Base-by-base conservation (phyloP, 2,797 vertebrate genomes). In the Platalea minor region DNA sequence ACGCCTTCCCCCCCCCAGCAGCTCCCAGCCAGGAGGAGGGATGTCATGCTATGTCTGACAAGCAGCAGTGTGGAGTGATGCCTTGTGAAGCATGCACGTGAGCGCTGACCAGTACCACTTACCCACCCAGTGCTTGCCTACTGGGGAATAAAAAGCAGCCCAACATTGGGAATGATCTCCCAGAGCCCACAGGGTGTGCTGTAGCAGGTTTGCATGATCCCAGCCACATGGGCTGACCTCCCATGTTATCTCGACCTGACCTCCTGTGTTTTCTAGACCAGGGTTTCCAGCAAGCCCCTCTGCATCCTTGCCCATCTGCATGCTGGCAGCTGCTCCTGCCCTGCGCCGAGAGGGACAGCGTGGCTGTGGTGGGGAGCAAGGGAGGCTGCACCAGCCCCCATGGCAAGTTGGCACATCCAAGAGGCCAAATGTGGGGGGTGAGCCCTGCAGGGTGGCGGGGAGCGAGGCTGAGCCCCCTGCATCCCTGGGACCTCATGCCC, bases 401-500 rank as follows among this genome's bases (percentile, higher is more conserved):
- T 0, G 4, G 19, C 37, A 48, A 63, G 13, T 1, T 9, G 63
- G 45, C 23, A 88, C 31, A 28, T 24, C 72, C 24, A 35, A 33
- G 43, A 67, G 19, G 60, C 45, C 48, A 59, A 29, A 45, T 2
- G 3, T 5, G 9, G 35, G 7, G 7, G 3, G 4, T 39, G 51
- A 61, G 39, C 37, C 28, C 61, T 72, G 48, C 7, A 4, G 45
- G n/a, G 10, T 19, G 8, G 4, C 13, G 31, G 31, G 17, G 23
- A 72, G 8, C 4, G 8, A 75, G 13, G 57, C 26, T 74, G 51
- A 76, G 48, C 10, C 9, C 26, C 18, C 33, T 11, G 23, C 23
- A 31, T 13, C 0, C 0, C 37, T 25, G 17, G 61, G 48, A 56
- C 53, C 6, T 1, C 4, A 0, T 20, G 11, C 1, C 4, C 1